phyloP scores from a whole-genome alignment of 2,888 invertebrate genomes.

The Macrophya annulata region DNA sequence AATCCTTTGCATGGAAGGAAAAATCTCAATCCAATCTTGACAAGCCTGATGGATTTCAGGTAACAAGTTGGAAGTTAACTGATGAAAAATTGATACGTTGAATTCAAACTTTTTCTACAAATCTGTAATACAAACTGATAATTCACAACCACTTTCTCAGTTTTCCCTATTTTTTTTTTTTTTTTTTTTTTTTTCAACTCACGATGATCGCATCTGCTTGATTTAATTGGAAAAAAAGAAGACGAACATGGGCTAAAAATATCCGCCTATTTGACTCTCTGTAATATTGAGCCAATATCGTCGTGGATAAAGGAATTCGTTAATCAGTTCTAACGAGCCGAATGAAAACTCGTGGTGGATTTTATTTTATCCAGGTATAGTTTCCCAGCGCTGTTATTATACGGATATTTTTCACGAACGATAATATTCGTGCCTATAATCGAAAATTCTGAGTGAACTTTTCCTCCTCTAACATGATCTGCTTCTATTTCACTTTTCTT shows the following conservation, averaged over 20 bases:
- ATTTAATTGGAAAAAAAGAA: not conserved
- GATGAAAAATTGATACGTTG: not conserved
- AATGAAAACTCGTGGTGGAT: not conserved
- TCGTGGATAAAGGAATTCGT: constrained; percentile 28
- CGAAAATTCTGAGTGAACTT: not conserved
- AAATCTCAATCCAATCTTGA: constrained; percentile 38
- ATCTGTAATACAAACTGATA: not conserved
- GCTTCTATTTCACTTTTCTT: not conserved
- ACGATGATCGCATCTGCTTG: not conserved
- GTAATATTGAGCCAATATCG: not conserved
- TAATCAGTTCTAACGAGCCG: not conserved
- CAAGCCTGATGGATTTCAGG: constrained; percentile 9
- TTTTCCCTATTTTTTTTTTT: no score
- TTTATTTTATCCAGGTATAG: constrained; percentile 17
- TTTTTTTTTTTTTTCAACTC: no score
- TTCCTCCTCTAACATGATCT: not conserved
- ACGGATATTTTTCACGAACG: not conserved
- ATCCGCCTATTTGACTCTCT: not conserved
- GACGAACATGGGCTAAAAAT: not conserved
- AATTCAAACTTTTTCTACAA: not conserved
- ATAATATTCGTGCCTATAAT: constrained; percentile 14
- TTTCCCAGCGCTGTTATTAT: not conserved
- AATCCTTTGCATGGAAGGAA: not conserved
- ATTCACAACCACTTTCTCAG: not conserved
- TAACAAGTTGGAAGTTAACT: not conserved